A percentile compares a stretch with the other conserved stretches of the same genome.
phyloP scores from a whole-genome alignment of 2,113 vertebrate genomes.

The Spheniscus mendiculus region DNA sequence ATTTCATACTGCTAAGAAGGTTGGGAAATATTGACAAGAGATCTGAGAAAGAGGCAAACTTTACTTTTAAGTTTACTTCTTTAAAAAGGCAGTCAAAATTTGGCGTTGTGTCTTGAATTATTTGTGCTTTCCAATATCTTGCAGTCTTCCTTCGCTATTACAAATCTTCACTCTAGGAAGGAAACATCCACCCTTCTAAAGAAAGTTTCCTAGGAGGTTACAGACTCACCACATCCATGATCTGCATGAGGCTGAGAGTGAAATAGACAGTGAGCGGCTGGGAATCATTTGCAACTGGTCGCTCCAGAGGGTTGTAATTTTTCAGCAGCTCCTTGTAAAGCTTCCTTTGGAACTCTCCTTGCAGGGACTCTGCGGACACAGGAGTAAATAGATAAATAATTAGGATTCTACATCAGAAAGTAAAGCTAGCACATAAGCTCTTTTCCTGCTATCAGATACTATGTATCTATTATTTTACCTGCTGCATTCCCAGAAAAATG shows the following conservation, averaged over 20 bases:
- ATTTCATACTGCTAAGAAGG: neutral
- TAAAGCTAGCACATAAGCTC: neutral
- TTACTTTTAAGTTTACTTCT: neutral
- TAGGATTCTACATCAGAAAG: neutral
- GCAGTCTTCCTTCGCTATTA: neutral
- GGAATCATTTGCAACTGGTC: conserved; percentile 91
- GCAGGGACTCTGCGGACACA: conserved; percentile 81
- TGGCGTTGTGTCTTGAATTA: neutral
- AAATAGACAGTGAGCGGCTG: conserved; percentile 87
- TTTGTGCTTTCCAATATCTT: neutral
- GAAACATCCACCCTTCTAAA: neutral
- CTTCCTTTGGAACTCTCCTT: conserved; percentile 88
- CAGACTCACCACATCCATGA: conserved; percentile 93
- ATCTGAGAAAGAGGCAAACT: neutral
- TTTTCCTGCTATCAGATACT: neutral
- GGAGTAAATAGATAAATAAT: neutral
- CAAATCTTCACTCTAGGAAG: neutral
- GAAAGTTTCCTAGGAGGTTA: neutral
- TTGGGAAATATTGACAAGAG: neutral
- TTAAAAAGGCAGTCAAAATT: neutral
- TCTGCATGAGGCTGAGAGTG: conserved; percentile 90
- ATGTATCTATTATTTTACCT: neutral
- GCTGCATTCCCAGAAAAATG: neutral
- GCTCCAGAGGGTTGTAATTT: conserved; percentile 85
- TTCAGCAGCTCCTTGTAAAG: conserved; percentile 85